Base-by-base conservation (phyloP, 2,113 vertebrate species). In the Garra rufa region DNA sequence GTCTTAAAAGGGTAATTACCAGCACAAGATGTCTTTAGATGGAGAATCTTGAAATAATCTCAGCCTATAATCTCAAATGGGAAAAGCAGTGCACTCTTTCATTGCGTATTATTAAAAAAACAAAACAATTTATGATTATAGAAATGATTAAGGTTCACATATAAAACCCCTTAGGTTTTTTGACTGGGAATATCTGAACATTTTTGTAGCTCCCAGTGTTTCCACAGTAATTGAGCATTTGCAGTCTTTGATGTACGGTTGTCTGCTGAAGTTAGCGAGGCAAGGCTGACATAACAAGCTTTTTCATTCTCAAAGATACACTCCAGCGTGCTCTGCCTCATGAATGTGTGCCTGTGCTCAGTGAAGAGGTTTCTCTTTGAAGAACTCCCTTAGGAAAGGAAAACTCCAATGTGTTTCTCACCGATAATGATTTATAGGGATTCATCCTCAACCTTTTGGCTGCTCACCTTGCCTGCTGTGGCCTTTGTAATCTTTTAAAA, bases 341-440 rank as follows among this genome's bases (percentile, higher is more conserved):
- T 61, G 75, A 44, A 80, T 80, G 52, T 75, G 85, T 82, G 87
- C 85, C 88, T 89, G 91, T 79, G 43, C 63, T 79, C 38, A 41
- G 85, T 80, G 87, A 86, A 89, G 88, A 90, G 85, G 57, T 67
- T 69, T 48, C 44, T 81, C 81, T 92, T 90, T 91, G 88, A 93
- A 91, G 88, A 78, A 84, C 48, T 85, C 87, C 88, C 87, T 85
- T 52, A 2, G 26, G 87, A 86, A 89, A 48, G 24, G 14, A 46
- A 46, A 24, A 38, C 11, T 19, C 34, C 52, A 78, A 90, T 89
- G 87, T 92, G 88, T 90, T 92, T 90, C 88, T 86, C 67, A 80
- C 48, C 88, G 88, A 93, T 93, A 92, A 90, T 90, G 89, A 91
- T 87, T 90, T 85, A 85, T 85, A 90, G 89, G 85, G 84, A 76